Evolutionary conservation across 2,113 vertebrate species (phyloP).

Genomic region (Cyprinodon tularosa): DNA sequence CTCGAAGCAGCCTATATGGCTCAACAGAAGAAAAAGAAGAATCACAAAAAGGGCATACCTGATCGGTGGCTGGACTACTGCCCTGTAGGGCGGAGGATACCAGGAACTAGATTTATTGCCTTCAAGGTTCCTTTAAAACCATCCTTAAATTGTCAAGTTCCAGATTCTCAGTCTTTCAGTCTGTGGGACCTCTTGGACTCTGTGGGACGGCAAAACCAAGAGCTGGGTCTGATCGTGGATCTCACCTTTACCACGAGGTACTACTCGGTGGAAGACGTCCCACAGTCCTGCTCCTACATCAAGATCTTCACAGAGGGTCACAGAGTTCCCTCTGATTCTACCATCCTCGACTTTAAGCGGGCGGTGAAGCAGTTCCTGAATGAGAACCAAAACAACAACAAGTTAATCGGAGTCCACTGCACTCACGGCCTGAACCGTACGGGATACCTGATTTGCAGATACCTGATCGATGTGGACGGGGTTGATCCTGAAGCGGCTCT

Average conservation of each 20-base stretch:
- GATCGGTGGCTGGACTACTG: conserved; percentile 24
- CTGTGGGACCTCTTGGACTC: conserved; percentile 29
- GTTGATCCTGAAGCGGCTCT: conserved; percentile 58
- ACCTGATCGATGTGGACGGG: conserved; percentile 79
- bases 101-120: conserved; percentile 27
- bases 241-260: conserved; percentile 32
- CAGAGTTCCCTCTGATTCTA: neutral
- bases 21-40: neutral
- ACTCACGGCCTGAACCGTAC: conserved; percentile 91
- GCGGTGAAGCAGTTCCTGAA: conserved; percentile 77
- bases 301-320: conserved; percentile 23
- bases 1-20: neutral
- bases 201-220: conserved; percentile 14
- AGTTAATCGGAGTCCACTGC: conserved; percentile 90
- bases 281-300: conserved; percentile 14
- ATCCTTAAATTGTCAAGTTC: neutral
- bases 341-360: conserved; percentile 32
- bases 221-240: conserved; percentile 38
- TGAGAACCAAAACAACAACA: conserved; percentile 84
- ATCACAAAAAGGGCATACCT: neutral
- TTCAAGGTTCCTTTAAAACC: conserved; percentile 30
- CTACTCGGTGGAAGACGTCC: conserved; percentile 13
- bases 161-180: neutral
- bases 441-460: conserved; percentile 90
- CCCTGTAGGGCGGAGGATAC: conserved; percentile 25